A percentile compares a stretch with the other conserved stretches of the same genome.
Evolutionary conservation across 2,113 vertebrate species (phyloP).

Genomic region (Blennius ocellaris): DNA sequence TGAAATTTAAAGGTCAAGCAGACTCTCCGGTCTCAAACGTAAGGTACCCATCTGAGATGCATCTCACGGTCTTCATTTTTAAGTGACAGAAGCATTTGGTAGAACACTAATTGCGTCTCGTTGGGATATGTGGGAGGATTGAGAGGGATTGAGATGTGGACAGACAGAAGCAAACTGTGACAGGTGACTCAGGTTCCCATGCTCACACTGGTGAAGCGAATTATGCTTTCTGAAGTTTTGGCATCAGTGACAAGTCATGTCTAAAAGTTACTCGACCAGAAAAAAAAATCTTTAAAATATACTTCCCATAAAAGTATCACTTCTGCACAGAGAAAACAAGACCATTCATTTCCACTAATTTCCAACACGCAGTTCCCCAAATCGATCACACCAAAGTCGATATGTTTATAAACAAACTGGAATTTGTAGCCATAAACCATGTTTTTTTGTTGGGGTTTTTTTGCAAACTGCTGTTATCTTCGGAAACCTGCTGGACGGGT

Average conservation of each 20-base stretch:
- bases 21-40: constrained; percentile 1
- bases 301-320: too few species aligned
- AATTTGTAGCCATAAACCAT: too few species aligned
- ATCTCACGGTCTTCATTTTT: constrained; percentile 9
- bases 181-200: constrained; percentile 32
- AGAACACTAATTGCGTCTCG: constrained; percentile 64
- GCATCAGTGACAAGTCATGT: constrained; percentile 15
- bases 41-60: constrained; percentile 17
- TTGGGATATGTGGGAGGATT: constrained; percentile 62
- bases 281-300: too few species aligned
- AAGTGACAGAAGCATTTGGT: constrained; percentile 47
- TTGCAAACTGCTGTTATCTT: too few species aligned
- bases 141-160: constrained; percentile 1
- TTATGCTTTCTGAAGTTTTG: constrained; percentile 3
- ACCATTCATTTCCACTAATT: too few species aligned
- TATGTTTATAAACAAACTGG: too few species aligned
- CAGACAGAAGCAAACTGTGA: constrained; percentile 9
- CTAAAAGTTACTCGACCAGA: background rate
- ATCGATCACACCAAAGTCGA: too few species aligned
- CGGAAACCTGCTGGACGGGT: too few species aligned
- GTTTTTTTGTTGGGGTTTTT: too few species aligned
- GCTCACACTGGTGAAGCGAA: constrained; percentile 11
- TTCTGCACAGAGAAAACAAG: too few species aligned
- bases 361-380: too few species aligned
- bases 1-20: constrained; percentile 7